Evolutionary conservation across 2,113 vertebrate species (phyloP).

Genomic region (Ageneiosus marmoratus): DNA sequence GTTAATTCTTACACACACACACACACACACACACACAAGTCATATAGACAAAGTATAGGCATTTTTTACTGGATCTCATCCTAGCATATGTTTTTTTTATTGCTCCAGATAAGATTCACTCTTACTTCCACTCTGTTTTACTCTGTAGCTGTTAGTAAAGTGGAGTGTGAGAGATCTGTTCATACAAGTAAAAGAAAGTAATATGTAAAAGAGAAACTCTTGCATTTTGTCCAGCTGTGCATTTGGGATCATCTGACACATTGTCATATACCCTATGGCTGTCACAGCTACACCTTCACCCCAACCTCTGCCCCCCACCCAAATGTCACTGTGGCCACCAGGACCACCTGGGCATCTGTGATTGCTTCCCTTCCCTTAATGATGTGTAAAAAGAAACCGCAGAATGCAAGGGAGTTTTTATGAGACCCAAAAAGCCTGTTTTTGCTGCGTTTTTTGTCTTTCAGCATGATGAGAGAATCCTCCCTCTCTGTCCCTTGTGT

Average conservation of each 20-base stretch:
- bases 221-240: slow-evolving; percentile 52
- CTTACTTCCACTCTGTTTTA: not conserved
- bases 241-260: slow-evolving; percentile 63
- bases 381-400: slow-evolving; percentile 40
- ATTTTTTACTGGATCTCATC: slow-evolving; percentile 27
- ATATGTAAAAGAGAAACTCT: not conserved
- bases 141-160: too few relatives aligned
- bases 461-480: not conserved
- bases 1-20: slow-evolving; percentile 71
- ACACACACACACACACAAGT: slow-evolving; percentile 58
- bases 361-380: slow-evolving; percentile 66
- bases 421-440: not conserved
- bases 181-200: not conserved
- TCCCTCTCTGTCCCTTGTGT: slow-evolving; percentile 1
- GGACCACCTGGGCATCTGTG: slow-evolving; percentile 69
- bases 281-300: slow-evolving; percentile 46
- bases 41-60: slow-evolving; percentile 41
- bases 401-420: slow-evolving; percentile 7
- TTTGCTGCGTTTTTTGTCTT: slow-evolving; percentile 6
- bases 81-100: not conserved
- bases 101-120: not conserved
- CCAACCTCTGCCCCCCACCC: slow-evolving; percentile 48
- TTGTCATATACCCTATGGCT: slow-evolving; percentile 56
- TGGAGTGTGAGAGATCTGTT: not conserved
- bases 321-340: slow-evolving; percentile 69